Percentiles rank a stretch among this genome's conserved stretches.
Conservation (phyloP, 2,888 invertebrate genomes). For the Brenthis daphne region DNA sequence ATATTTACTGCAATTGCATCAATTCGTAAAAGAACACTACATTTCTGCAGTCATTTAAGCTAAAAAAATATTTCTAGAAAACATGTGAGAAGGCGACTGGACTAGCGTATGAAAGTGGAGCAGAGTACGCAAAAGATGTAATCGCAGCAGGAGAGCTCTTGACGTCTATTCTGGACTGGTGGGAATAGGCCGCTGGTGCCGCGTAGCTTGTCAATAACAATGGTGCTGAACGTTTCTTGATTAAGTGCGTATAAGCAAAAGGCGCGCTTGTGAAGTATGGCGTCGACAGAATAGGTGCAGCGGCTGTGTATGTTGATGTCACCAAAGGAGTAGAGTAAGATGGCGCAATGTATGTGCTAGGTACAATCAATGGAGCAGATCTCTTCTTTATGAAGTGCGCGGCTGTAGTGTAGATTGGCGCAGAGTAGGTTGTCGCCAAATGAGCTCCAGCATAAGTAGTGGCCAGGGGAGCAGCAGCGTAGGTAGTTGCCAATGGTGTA, state of each 20-base stretch:
- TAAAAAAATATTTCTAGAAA: neutral
- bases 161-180: slow-evolving; percentile 63
- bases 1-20: neutral
- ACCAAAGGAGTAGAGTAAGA: slow-evolving; percentile 48
- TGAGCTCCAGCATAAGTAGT: slow-evolving; percentile 35
- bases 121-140: slow-evolving; percentile 47
- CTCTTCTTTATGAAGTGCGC: slow-evolving; percentile 64
- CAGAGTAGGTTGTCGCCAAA: slow-evolving; percentile 36
- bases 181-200: slow-evolving; percentile 54
- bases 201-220: slow-evolving; percentile 47
- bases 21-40: neutral
- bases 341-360: slow-evolving; percentile 44
- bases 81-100: slow-evolving; percentile 24
- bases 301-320: slow-evolving; percentile 49
- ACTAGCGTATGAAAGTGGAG: slow-evolving; percentile 42
- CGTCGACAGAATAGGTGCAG: slow-evolving; percentile 52
- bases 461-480: slow-evolving; percentile 19
- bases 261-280: slow-evolving; percentile 50
- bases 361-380: slow-evolving; percentile 45
- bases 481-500: slow-evolving; percentile 40
- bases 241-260: slow-evolving; percentile 54
- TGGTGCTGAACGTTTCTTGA: slow-evolving; percentile 60
- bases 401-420: slow-evolving; percentile 50
- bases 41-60: no score
- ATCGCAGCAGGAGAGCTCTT: slow-evolving; percentile 49